These are phyloP conservation scores for Drosophila murphyi DNA, from an alignment of 1,140 invertebrate species.

Conservation along the genomic window DNA sequence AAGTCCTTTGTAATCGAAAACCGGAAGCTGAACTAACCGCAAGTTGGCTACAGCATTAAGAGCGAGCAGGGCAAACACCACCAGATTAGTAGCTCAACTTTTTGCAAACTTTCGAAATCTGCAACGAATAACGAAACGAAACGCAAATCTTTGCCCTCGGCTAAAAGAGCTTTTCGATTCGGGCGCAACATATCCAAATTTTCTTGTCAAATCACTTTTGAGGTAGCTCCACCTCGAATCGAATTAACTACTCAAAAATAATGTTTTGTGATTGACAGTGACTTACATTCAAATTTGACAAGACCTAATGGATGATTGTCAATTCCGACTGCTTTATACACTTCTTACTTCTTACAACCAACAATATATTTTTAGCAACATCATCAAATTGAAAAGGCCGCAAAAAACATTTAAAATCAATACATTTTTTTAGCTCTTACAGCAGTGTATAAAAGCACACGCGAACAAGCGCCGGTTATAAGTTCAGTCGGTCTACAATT, in stretches of 20 bases:
- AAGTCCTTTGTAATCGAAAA: conserved; percentile 76
- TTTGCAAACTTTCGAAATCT: conserved; percentile 65
- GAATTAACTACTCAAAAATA: conserved; percentile 63
- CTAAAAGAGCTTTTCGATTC: background rate
- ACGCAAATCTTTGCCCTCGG: conserved; percentile 44
- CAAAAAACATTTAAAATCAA: background rate
- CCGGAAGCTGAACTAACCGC: conserved; percentile 68
- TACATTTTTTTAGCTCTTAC: background rate
- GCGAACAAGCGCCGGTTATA: conserved; percentile 49
- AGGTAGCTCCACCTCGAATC: conserved; percentile 42
- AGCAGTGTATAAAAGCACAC: conserved; percentile 19
- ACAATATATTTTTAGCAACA: background rate
- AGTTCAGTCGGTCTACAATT: conserved; percentile 52
- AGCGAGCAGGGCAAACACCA: conserved; percentile 48
- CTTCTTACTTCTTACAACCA: background rate
- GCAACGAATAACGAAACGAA: conserved; percentile 48
- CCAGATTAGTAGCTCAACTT: conserved; percentile 73
- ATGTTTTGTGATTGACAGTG: conserved; percentile 50
- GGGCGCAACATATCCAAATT: conserved; percentile 52
- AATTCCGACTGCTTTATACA: background rate
- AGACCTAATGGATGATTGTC: background rate
- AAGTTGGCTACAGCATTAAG: conserved; percentile 51
- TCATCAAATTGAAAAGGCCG: background rate
- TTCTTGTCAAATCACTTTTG: conserved; percentile 43
- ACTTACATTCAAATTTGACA: conserved; percentile 39